Evolutionary conservation across 2,888 invertebrate species (phyloP).

Genomic region (Conistra vaccinii): DNA sequence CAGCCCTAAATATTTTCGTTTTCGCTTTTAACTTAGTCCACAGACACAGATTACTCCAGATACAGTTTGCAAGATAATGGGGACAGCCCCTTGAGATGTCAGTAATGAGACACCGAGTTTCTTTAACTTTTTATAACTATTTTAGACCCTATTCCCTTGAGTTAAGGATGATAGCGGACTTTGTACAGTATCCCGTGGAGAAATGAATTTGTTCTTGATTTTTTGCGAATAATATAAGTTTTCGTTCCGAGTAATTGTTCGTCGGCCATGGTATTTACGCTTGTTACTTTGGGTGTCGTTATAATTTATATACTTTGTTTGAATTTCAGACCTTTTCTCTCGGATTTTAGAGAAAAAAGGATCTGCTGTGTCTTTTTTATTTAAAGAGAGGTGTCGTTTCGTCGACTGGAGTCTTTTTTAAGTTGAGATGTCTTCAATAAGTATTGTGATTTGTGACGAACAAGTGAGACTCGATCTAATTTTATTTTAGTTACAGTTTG

Average conservation of each 20-base stretch:
- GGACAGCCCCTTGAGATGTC: constrained; percentile 53
- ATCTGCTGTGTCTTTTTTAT: neutral
- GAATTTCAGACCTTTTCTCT: neutral
- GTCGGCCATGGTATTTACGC: constrained; percentile 24
- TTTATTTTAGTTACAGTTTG: neutral
- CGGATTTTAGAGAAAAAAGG: neutral
- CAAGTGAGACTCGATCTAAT: neutral
- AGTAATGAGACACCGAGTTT: constrained; percentile 50
- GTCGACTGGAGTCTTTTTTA: neutral
- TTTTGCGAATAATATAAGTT: constrained; percentile 31
- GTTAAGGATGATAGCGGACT: constrained; percentile 25
- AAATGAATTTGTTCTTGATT: constrained; percentile 44
- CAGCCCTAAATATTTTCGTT: neutral
- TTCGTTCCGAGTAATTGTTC: constrained; percentile 27
- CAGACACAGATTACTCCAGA: constrained; percentile 46
- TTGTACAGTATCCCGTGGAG: constrained; percentile 9
- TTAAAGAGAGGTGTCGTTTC: neutral
- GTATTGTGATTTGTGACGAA: neutral
- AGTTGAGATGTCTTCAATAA: neutral
- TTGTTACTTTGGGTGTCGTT: constrained; percentile 11
- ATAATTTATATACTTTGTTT: constrained; percentile 7
- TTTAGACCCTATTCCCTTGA: constrained; percentile 42
- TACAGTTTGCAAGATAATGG: constrained; percentile 59
- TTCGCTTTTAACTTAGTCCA: constrained; percentile 4
- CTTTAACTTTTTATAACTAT: constrained; percentile 33